Evolutionary conservation across 1,140 invertebrate species (phyloP), one percentile per base, ranked within the genome.

Genomic region (Cherax quadricarinatus): DNA sequence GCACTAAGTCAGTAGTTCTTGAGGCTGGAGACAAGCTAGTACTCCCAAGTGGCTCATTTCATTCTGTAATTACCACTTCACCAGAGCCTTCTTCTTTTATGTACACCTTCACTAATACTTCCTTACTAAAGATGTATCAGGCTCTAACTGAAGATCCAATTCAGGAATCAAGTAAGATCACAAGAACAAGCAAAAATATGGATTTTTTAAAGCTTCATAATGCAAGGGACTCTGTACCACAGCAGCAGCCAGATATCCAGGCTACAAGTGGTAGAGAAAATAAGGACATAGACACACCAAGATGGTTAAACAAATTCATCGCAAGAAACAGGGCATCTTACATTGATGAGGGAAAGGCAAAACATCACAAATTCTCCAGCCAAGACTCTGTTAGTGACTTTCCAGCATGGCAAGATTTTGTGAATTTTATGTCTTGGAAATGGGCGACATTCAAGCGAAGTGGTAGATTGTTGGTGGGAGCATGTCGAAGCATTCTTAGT

Each of bases 101-200:
- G 79, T 89, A 89, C 62, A 70, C 41, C n/a, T 89, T 83, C 88
- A 82, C 41, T 16, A 89, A 84, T 51, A 79, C 78, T 4, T 86
- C 73, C 62, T 53, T 89, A 57, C 70, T 30, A 7, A 30, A 30
- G n/a, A 30, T 75, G 70, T 75, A 75, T 21, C 70, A 30, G 70
- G 70, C 4, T 30, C 9, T 30, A 21, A 9, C 6, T 24, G 70
- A 24, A 6, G n/a, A 10, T 75, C 16, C 70, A 75, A n/a, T 0
- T 18, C n/a, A 75, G 7, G 24, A 24, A 6, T 30, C 70, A 30
- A 16, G 21, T 7, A 75, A 75, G 24, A 30, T 5, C 24, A 7
- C n/a, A 75, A 3, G 21, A 1, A 30, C 70, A 75, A 75, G 9
- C 4, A 30, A 21, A 21, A 75, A 12, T 30, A 5, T 75, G 70